A percentile compares a stretch with the other conserved stretches of the same genome.
Evolutionary conservation across 30 jellyfish, hydroid and myxozoan genomes (phyloP).

Genomic region (Nemopilema nomurai): DNA sequence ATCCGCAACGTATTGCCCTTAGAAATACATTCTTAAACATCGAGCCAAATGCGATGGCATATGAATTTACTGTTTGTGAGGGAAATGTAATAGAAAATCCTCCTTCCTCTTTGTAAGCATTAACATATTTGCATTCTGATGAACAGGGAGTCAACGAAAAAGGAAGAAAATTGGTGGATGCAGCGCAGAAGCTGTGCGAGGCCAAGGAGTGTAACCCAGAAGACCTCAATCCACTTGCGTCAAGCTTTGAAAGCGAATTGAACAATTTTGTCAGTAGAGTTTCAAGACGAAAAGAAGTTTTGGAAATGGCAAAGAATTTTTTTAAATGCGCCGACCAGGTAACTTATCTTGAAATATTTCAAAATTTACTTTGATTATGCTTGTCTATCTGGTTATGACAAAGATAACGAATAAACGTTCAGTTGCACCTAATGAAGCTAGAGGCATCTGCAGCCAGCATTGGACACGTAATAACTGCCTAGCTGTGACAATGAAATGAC

Average conservation of each 20-base stretch:
- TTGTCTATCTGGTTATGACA: too few relatives aligned
- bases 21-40: too few relatives aligned
- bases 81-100: not conserved
- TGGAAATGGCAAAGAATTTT: constrained; percentile 90
- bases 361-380: too few relatives aligned
- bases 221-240: constrained; percentile 67
- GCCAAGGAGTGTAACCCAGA: constrained; percentile 95
- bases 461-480: too few relatives aligned
- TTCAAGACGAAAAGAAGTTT: constrained; percentile 52
- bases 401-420: too few relatives aligned
- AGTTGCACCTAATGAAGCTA: too few relatives aligned
- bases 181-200: constrained; percentile 74
- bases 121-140: not conserved
- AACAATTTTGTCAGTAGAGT: constrained; percentile 53
- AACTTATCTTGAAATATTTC: not conserved
- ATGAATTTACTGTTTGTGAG: not conserved
- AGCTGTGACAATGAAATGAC: too few relatives aligned
- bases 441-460: too few relatives aligned
- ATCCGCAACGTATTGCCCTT: too few relatives aligned
- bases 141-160: constrained; percentile 66
- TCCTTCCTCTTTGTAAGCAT: not conserved
- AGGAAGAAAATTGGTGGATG: constrained; percentile 65
- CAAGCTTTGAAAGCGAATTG: constrained; percentile 60
- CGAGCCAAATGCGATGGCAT: too few relatives aligned
- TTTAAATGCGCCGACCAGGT: constrained; percentile 89